These are phyloP conservation scores for Baccha elongata DNA, from an alignment of 2,888 invertebrate genomes.

Conservation along the genomic window DNA sequence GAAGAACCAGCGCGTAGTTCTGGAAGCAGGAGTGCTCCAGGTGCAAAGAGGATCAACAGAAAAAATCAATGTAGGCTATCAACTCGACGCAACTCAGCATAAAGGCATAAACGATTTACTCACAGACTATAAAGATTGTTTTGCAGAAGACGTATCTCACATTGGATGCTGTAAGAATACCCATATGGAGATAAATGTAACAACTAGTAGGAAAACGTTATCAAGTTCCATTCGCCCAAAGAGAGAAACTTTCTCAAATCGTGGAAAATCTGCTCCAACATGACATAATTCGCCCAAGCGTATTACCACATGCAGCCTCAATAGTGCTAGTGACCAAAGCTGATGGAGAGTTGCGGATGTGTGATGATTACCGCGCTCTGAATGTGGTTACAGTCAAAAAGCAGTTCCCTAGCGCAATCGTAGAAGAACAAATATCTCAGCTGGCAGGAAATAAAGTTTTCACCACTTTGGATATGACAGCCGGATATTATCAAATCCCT, in stretches of 20 bases:
- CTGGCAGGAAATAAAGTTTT: slow-evolving; percentile 74
- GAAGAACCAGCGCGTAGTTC: slow-evolving; percentile 33
- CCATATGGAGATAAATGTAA: slow-evolving; percentile 39
- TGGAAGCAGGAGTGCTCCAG: slow-evolving; percentile 55
- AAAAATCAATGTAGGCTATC: slow-evolving; percentile 6
- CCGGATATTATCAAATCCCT: too few species aligned
- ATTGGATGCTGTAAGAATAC: slow-evolving; percentile 28
- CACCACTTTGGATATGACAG: slow-evolving; percentile 76
- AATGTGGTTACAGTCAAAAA: slow-evolving; percentile 63
- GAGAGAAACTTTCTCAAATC: slow-evolving; percentile 12
- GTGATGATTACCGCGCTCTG: slow-evolving; percentile 63
- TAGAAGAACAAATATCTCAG: slow-evolving; percentile 70
- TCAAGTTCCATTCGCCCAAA: slow-evolving; percentile 37
- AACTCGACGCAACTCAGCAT: not conserved
- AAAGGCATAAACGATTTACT: not conserved
- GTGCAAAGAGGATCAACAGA: slow-evolving; percentile 15
- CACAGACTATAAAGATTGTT: slow-evolving; percentile 10
- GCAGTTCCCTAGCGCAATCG: slow-evolving; percentile 61
- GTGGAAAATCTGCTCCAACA: slow-evolving; percentile 23
- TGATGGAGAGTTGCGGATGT: slow-evolving; percentile 68
- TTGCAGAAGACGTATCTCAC: slow-evolving; percentile 23
- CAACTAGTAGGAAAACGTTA: slow-evolving; percentile 22
- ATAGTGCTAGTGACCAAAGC: slow-evolving; percentile 68
- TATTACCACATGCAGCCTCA: slow-evolving; percentile 54
- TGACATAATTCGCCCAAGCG: slow-evolving; percentile 23